A percentile compares a stretch with the other conserved stretches of the same genome.
These are phyloP conservation scores for Drosophila kepulauana DNA, from an alignment of 1,140 invertebrate species.

Conservation along the genomic window DNA sequence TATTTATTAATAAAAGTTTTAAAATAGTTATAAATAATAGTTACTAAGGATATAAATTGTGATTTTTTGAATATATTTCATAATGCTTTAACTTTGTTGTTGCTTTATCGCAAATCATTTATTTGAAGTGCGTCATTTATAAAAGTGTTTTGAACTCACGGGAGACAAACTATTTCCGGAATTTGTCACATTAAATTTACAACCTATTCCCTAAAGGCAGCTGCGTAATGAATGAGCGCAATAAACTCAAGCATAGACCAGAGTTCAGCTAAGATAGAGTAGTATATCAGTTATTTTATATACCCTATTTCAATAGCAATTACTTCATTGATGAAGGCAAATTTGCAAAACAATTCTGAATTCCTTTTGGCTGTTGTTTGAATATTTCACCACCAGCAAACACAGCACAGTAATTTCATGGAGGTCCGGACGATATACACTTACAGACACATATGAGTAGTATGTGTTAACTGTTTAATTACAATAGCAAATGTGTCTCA, in stretches of 20 bases:
- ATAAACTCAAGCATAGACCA: not conserved
- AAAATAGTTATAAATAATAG: not conserved
- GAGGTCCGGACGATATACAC: not conserved
- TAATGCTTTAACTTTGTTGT: no score
- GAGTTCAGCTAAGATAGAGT: not conserved
- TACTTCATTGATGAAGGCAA: conserved; percentile 10
- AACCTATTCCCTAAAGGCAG: not conserved
- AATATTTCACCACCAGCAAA: conserved; percentile 59
- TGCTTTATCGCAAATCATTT: conserved; percentile 14
- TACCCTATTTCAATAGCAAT: not conserved
- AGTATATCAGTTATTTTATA: not conserved
- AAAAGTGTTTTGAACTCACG: not conserved
- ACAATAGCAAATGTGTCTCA: conserved; percentile 39
- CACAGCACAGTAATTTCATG: conserved; percentile 19
- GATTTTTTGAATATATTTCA: no score
- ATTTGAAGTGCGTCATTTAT: not conserved
- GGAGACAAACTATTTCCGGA: conserved; percentile 5
- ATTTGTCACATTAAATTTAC: not conserved
- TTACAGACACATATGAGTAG: not conserved
- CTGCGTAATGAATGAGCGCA: not conserved
- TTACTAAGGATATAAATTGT: no score
- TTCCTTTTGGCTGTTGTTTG: not conserved
- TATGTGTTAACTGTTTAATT: conserved; percentile 53
- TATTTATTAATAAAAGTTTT: not conserved
- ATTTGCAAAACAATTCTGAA: conserved; percentile 13